Evolutionary conservation across 2,113 vertebrate genomes (phyloP).

Genomic region (Oreochromis aureus): DNA sequence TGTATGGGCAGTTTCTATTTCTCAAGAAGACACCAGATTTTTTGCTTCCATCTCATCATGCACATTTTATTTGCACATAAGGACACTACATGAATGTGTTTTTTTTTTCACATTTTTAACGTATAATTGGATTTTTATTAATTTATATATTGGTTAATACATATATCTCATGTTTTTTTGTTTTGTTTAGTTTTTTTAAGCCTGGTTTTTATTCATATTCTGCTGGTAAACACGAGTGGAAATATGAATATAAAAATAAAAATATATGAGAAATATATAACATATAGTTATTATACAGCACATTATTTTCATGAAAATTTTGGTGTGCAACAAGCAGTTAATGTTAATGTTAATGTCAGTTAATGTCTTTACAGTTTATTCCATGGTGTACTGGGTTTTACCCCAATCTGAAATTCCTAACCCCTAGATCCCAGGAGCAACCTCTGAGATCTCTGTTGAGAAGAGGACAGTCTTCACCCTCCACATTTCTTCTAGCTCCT

Average conservation of each 20-base stretch:
- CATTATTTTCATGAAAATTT: background rate
- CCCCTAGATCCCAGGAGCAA: no score
- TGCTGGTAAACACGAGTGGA: accelerated
- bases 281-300: background rate
- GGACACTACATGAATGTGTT: background rate
- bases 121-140: background rate
- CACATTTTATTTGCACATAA: background rate
- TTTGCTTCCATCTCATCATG: background rate
- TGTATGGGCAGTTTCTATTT: background rate
- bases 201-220: background rate
- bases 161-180: background rate
- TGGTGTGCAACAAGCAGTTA: background rate
- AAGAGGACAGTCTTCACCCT: no score
- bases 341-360: background rate
- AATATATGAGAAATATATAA: background rate
- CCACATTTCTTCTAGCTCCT: no score
- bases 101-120: background rate
- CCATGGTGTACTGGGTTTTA: background rate
- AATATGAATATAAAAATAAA: background rate
- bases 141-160: background rate
- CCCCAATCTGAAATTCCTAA: background rate
- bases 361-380: background rate
- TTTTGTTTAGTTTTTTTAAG: background rate
- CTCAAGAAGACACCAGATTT: background rate
- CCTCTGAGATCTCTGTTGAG: no score